These are phyloP conservation scores for Nothura maculosa DNA, from an alignment of 2,797 vertebrate genomes.

Conservation along the genomic window DNA sequence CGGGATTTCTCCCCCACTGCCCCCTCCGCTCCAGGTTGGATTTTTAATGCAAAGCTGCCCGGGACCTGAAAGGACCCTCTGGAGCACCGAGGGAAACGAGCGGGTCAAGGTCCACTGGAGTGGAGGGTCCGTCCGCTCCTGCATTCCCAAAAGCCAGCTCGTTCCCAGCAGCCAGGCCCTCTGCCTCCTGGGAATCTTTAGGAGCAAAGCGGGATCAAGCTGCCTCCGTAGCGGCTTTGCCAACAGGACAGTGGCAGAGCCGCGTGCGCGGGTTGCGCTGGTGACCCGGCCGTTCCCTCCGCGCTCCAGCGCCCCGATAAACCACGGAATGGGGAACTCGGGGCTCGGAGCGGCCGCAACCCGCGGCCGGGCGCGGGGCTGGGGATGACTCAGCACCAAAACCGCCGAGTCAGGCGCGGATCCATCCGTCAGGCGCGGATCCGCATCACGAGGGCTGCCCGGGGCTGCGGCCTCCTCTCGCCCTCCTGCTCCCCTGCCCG, in stretches of 20 bases:
- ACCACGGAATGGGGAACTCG: not conserved
- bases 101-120: accelerated
- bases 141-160: not conserved
- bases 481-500: not conserved
- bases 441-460: not conserved
- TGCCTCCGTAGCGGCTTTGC: accelerated
- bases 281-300: accelerated
- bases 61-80: not conserved
- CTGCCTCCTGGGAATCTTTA: not conserved
- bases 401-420: not conserved
- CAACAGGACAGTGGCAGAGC: not conserved
- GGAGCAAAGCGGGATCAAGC: not conserved
- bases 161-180: not conserved
- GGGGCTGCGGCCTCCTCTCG: not conserved
- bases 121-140: accelerated
- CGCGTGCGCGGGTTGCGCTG: not conserved
- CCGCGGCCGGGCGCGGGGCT: not conserved
- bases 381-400: not conserved
- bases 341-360: not conserved
- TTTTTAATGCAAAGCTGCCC: not conserved
- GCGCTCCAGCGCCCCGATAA: accelerated
- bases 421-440: no score
- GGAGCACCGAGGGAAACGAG: not conserved
- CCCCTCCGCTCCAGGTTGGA: no score
- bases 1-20: no score